Percentiles rank a stretch among this genome's conserved stretches.
Evolutionary conservation across 2,888 invertebrate genomes (phyloP).

Genomic region (Lampropteryx suffumata): DNA sequence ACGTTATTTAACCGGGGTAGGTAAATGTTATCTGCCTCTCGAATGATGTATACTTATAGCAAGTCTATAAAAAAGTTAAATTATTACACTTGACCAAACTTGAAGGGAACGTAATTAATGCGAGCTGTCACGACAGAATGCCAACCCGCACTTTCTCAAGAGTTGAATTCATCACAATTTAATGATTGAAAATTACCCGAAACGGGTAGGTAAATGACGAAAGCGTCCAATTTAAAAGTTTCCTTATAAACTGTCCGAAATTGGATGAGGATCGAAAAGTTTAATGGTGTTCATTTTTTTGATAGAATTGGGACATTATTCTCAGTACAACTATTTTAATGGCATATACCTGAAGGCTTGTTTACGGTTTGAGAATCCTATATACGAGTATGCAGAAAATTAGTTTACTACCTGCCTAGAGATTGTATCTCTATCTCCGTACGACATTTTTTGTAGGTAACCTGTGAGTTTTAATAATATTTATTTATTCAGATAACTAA

Average conservation of each 20-base stretch:
- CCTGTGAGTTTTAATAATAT: too few species aligned
- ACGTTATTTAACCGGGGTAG: too few species aligned
- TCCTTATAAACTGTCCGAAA: conserved; percentile 10
- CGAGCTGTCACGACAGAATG: conserved; percentile 18
- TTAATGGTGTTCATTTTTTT: conserved; percentile 10
- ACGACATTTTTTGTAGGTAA: too few species aligned
- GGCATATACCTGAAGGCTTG: too few species aligned
- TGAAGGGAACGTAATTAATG: conserved; percentile 17
- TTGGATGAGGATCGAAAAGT: conserved; percentile 14
- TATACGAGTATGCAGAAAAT: too few species aligned
- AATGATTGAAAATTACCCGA: conserved; percentile 13
- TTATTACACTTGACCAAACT: conserved; percentile 14
- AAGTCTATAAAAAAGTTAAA: neutral
- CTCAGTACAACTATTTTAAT: neutral
- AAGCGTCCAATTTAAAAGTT: conserved; percentile 24
- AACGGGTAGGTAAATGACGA: conserved; percentile 16
- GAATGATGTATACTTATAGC: too few species aligned
- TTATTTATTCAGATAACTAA: too few species aligned
- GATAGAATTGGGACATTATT: neutral
- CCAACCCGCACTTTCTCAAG: conserved; percentile 5
- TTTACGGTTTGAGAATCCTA: too few species aligned
- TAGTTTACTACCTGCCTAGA: too few species aligned
- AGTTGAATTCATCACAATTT: conserved; percentile 15
- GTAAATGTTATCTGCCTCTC: too few species aligned
- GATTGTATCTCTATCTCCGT: too few species aligned